Evolutionary conservation across 2,797 vertebrate genomes (phyloP).

Genomic region (Tadarida brasiliensis): DNA sequence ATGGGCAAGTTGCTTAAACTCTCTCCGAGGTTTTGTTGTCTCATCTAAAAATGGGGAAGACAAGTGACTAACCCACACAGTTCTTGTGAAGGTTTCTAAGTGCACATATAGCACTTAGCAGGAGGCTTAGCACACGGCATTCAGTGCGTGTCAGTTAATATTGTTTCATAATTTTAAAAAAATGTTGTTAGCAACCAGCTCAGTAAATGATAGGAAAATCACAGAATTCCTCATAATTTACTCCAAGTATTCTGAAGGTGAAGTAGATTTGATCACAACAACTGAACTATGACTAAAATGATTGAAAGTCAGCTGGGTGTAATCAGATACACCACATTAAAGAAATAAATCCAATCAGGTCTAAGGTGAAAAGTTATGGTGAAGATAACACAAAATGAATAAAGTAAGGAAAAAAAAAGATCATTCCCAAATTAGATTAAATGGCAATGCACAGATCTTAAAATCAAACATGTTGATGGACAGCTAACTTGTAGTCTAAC

Average conservation of each 20-base stretch:
- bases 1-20: neutral
- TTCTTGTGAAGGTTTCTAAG: constrained; percentile 1
- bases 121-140: neutral
- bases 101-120: neutral
- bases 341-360: neutral
- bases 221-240: neutral
- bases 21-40: neutral
- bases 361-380: neutral
- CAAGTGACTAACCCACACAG: neutral
- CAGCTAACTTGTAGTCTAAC: neutral
- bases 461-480: neutral
- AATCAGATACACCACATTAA: neutral
- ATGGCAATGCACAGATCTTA: neutral
- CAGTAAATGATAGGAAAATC: neutral
- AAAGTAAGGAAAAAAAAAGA: neutral
- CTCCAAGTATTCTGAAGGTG: neutral
- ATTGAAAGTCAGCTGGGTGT: neutral
- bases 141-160: neutral
- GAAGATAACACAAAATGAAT: neutral
- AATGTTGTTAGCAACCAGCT: neutral
- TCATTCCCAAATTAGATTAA: neutral
- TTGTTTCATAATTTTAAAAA: neutral
- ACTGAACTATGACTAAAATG: neutral
- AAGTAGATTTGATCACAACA: neutral
- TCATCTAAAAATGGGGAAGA: neutral